A percentile compares a stretch with the other conserved stretches of the same genome.
These are phyloP conservation scores for Platalea minor DNA, from an alignment of 2,797 vertebrate genomes.

Conservation along the genomic window DNA sequence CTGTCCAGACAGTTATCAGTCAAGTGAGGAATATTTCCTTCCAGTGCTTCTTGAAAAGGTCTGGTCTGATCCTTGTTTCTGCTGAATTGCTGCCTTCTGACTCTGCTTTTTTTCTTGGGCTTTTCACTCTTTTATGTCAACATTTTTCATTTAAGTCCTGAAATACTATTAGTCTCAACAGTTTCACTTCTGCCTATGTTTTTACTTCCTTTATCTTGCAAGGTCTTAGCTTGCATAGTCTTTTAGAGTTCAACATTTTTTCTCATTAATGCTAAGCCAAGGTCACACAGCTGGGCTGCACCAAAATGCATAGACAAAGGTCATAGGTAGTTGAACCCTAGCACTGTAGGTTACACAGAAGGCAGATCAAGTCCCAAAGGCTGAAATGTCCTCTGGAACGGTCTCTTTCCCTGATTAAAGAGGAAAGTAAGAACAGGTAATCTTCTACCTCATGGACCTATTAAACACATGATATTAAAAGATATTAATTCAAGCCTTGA, in stretches of 20 bases:
- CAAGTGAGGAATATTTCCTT: not conserved
- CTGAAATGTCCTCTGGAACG: not conserved
- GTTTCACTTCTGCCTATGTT: not conserved
- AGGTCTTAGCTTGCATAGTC: not conserved
- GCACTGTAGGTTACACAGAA: not conserved
- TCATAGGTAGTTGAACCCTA: not conserved
- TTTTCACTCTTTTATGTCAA: not conserved
- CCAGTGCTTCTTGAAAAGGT: not conserved
- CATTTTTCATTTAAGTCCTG: not conserved
- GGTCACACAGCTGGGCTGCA: not conserved
- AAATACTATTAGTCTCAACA: not conserved
- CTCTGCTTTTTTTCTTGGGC: not conserved
- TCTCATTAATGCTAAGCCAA: not conserved
- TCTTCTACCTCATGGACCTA: not conserved
- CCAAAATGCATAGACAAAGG: not conserved
- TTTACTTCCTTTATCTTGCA: not conserved
- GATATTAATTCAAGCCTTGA: not conserved
- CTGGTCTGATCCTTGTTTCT: not conserved
- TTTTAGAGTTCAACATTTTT: not conserved
- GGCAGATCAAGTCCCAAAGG: not conserved
- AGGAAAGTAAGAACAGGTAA: not conserved
- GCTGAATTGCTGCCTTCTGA: not conserved
- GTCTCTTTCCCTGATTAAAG: not conserved
- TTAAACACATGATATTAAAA: not conserved
- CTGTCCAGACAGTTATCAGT: not conserved